Percentiles rank a stretch among this genome's conserved stretches.
phyloP scores from a whole-genome alignment of 2,113 vertebrate species.

The Hassar affinis region DNA sequence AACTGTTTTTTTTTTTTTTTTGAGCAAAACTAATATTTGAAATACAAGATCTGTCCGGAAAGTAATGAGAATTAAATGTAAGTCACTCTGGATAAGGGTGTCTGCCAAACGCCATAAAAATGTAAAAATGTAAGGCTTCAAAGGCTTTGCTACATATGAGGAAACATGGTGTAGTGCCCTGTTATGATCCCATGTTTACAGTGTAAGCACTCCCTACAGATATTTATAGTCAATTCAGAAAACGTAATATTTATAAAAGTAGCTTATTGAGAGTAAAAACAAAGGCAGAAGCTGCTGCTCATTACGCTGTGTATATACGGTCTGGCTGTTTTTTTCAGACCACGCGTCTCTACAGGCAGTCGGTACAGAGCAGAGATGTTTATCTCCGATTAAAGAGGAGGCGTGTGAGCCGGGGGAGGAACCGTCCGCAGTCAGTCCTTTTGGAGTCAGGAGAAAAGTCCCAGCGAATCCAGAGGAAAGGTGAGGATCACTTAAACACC shows the following conservation, averaged over 20 bases:
- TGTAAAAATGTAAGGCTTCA: no score
- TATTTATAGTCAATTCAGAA: not conserved
- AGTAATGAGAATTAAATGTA: no score
- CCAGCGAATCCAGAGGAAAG: conserved; percentile 58
- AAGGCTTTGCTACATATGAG: not conserved
- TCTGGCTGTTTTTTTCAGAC: no score
- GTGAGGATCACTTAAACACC: conserved; percentile 28
- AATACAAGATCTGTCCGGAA: no score
- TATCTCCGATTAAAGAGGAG: conserved; percentile 59
- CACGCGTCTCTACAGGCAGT: not conserved
- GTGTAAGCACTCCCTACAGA: not conserved
- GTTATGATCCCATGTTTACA: not conserved
- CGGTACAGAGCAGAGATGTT: conserved; percentile 22
- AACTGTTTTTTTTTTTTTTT: no score
- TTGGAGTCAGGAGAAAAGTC: conserved; percentile 43
- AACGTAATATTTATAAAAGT: no score
- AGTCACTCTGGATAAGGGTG: no score
- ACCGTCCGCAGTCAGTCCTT: conserved; percentile 40
- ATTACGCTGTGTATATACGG: not conserved
- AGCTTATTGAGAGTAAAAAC: not conserved
- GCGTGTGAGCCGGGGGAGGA: conserved; percentile 39
- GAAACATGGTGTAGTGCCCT: not conserved
- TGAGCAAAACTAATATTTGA: no score
- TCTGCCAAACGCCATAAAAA: no score
- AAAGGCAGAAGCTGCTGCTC: not conserved